A percentile compares a stretch with the other conserved stretches of the same genome.
Evolutionary conservation across 2,113 vertebrate species (phyloP).

Genomic region (Notothenia rossii): DNA sequence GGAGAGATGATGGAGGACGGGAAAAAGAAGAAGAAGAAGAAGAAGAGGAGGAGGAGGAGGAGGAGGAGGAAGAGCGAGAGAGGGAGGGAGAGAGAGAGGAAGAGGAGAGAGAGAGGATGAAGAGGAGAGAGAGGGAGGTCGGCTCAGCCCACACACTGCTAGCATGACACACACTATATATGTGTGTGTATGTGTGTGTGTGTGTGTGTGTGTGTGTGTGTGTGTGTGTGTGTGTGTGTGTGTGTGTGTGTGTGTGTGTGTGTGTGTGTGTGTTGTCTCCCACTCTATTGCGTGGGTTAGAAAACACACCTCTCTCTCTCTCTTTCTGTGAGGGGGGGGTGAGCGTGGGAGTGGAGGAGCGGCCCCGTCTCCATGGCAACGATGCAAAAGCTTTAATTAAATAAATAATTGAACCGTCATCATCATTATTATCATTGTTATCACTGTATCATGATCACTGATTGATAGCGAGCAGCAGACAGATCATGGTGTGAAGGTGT

Average conservation of each 20-base stretch:
- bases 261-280: conserved; percentile 55
- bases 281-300: conserved; percentile 82
- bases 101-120: conserved; percentile 32
- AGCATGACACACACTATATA: conserved; percentile 69
- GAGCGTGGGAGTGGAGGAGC: conserved; percentile 79
- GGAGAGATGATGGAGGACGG: conserved; percentile 9
- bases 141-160: conserved; percentile 78
- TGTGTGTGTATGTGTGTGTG: no score
- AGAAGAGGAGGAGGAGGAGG: conserved; percentile 41
- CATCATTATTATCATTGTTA: conserved; percentile 11
- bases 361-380: conserved; percentile 71
- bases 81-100: conserved; percentile 9
- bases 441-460: not conserved
- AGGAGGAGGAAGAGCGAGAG: not conserved
- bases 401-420: not conserved
- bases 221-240: no score
- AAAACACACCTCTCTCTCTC: conserved; percentile 79
- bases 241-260: not conserved
- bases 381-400: conserved; percentile 32
- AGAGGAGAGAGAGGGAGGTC: conserved; percentile 49
- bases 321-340: conserved; percentile 30
- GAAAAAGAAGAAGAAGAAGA: conserved; percentile 13
- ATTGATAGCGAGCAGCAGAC: not conserved
- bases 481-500: not conserved
- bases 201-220: no score